Evolutionary conservation across 2,888 invertebrate species (phyloP), one percentile per base, ranked within the genome.

Genomic region (Hecatera dysodea): DNA sequence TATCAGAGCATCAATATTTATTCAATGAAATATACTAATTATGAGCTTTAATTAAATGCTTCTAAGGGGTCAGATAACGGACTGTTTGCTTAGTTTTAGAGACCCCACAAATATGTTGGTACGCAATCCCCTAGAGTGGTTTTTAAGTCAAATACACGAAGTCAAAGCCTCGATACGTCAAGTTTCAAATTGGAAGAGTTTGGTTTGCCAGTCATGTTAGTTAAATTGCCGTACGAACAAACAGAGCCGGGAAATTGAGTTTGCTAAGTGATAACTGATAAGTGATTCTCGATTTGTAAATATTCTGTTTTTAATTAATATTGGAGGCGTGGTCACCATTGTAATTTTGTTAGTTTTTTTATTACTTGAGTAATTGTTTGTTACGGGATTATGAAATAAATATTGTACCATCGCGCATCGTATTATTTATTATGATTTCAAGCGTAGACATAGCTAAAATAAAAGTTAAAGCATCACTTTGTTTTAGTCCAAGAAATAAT

Each of bases 201-300:
- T 76, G 69, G 71, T 76, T 80, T 63, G 78, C 46, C 61, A 46
- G 67, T 48, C 48, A 73, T 76, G 75, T 78, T 76, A 78, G 76
- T 83, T 78, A 79, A 80, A 85, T 81, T 86, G 74, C 70, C 64
- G 75, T 63, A 70, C 60, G 76, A 69, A 72, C 75, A 80, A 82
- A 84, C 76, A 79, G 66, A 52, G 36, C 56, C 29, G 62, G 55
- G 29, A 71, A 77, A 75, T 83, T 67, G 56, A 81, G 72, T 76
- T 79, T 71, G 59, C 48, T 67, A 57, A 64, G 56, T 76, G 61
- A 62, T 67, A 57, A 64, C 53, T 76, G 61, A 62, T 67, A 64
- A 64, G 72, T 67, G 67, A 67, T 71, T 68, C 44, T 60, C 27
- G 33, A 27, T 63, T 68, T 63, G 83, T 71, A 71, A 71, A 82